Base-by-base conservation (phyloP, 2,113 vertebrate species). In the Pipra filicauda region DNA sequence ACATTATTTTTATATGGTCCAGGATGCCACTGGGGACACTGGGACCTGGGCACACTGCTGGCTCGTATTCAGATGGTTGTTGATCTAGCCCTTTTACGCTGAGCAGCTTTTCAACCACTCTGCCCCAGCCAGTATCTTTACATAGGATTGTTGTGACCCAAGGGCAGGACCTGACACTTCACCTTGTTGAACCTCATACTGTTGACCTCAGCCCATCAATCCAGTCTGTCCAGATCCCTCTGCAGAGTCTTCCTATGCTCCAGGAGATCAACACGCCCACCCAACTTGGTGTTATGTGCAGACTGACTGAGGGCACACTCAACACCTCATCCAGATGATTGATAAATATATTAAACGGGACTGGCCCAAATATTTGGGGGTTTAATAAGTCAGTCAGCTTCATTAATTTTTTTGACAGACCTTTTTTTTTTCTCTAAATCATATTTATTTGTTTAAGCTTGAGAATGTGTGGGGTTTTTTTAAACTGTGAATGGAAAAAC, bases 371-470 rank as follows among this genome's bases (percentile, higher is more conserved):
- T 39, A 46, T 58, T 24, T 46, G 22, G 11, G n/a, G 30, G 20
- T 61, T 59, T n/a, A 51, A 49, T 35, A 58, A 93, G 19, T 89
- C 52, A 86, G 48, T 70, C 51, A 20, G 5, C 43, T 79, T 94
- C 66, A 58, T 37, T 93, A 88, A 88, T 85, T 94, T 83, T 83
- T 92, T 43, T 18, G 8, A 2, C 31, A 57, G 52, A 6, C 49
- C 55, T 77, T 78, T 74, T 81, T 93, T 75, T 86, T 22, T 9
- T 62, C 26, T 74, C 58, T 89, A 90, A 93, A 93, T 92, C 31
- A 59, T 92, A 69, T 91, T 93, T 91, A 71, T 92, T 95, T 96
- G 37, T 74, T 93, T 93, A 89, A 91, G 16, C 9, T 89, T 96
- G 46, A 43, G 22, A 55, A 62, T 89, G 69, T 64, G 24, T 82